A percentile compares a stretch with the other conserved stretches of the same genome.
These are phyloP conservation scores for Rhinogobio ventralis DNA, from an alignment of 2,797 vertebrate genomes.

Conservation along the genomic window DNA sequence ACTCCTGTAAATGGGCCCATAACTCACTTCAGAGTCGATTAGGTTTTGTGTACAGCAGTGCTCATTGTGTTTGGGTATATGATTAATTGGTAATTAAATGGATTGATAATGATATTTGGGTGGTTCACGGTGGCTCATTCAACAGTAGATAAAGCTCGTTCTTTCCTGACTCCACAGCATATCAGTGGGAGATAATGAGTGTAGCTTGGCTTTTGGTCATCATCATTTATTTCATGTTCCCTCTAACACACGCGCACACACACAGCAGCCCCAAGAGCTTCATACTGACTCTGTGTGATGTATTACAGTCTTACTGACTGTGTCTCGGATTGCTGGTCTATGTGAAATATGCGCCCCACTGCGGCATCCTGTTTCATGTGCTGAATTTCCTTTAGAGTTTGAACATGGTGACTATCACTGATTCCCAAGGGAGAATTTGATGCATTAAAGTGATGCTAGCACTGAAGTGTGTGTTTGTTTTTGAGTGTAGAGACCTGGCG, in stretches of 20 bases:
- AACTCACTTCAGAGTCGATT: slow-evolving; percentile 51
- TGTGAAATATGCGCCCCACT: slow-evolving; percentile 44
- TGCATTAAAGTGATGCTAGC: slow-evolving; percentile 34
- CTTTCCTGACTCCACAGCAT: slow-evolving; percentile 71
- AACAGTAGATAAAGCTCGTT: slow-evolving; percentile 54
- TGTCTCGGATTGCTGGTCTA: slow-evolving; percentile 50
- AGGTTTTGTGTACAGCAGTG: slow-evolving; percentile 49
- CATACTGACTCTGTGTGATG: slow-evolving; percentile 45
- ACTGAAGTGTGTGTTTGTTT: slow-evolving; percentile 38
- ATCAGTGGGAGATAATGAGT: slow-evolving; percentile 77
- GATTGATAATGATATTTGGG: slow-evolving; percentile 56
- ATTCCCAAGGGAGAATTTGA: slow-evolving; percentile 46
- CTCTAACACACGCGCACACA: slow-evolving; percentile 21
- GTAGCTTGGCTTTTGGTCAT: slow-evolving; percentile 71
- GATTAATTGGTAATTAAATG: slow-evolving; percentile 54
- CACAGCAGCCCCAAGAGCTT: slow-evolving; percentile 36
- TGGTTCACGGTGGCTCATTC: slow-evolving; percentile 42
- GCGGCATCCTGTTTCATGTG: slow-evolving; percentile 38
- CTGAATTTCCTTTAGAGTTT: slow-evolving; percentile 32
- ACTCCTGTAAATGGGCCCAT: slow-evolving; percentile 46
- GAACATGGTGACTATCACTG: slow-evolving; percentile 7
- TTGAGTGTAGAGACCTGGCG: slow-evolving; percentile 84
- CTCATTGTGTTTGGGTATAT: slow-evolving; percentile 47
- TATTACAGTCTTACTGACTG: slow-evolving; percentile 54
- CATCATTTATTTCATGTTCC: slow-evolving; percentile 64